phyloP scores from a whole-genome alignment of 2,888 invertebrate genomes.

The Metopia argyrocephala region DNA sequence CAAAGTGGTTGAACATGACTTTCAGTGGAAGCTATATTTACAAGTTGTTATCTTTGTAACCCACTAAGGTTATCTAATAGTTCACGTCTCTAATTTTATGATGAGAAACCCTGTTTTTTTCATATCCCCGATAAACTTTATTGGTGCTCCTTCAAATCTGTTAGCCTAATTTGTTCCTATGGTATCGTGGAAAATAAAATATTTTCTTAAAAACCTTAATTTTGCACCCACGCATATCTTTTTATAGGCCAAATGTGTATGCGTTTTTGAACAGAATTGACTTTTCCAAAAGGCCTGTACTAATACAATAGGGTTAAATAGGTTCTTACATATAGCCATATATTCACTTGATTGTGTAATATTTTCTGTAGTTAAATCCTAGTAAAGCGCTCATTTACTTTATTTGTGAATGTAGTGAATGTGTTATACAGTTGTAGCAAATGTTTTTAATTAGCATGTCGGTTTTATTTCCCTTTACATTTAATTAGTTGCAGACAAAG shows the following conservation, averaged over 20 bases:
- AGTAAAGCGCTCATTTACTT: not conserved
- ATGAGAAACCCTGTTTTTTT: too few species aligned
- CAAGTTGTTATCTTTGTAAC: too few species aligned
- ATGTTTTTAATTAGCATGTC: constrained; percentile 57
- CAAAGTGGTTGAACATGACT: too few species aligned
- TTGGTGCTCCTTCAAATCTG: too few species aligned
- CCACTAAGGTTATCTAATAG: too few species aligned
- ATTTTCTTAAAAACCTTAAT: not conserved
- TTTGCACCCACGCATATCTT: not conserved
- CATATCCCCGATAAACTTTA: too few species aligned
- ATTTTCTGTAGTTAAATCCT: constrained; percentile 7
- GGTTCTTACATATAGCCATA: not conserved
- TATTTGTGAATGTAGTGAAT: not conserved
- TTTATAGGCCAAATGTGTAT: not conserved
- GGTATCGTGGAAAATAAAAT: too few species aligned
- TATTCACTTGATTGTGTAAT: not conserved
- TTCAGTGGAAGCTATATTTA: too few species aligned
- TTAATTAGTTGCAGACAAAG: constrained; percentile 21
- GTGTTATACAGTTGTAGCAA: constrained; percentile 10
- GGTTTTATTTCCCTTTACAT: constrained; percentile 17
- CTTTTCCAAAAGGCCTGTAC: not conserved
- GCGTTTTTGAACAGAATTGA: not conserved
- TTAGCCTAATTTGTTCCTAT: too few species aligned
- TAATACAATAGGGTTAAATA: not conserved
- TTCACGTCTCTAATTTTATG: too few species aligned